Evolutionary conservation across 2,888 invertebrate genomes (phyloP), one percentile per base, ranked within the genome.

Genomic region (Pocota personata): DNA sequence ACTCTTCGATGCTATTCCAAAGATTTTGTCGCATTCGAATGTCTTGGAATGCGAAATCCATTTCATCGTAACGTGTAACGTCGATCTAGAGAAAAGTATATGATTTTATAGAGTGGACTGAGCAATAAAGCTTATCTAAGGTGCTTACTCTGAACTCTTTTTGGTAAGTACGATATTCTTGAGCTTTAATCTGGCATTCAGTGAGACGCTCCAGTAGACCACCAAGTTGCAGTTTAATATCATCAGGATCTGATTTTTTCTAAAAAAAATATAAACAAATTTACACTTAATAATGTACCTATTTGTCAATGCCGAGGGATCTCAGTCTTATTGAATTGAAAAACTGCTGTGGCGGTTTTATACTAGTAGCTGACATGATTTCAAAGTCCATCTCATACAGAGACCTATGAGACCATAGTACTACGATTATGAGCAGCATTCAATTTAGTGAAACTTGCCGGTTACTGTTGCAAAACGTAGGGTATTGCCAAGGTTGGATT

Each of bases 41-140:
- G 87, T 97, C 97, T 87, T 95, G 95, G 88, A 95, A 94, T 0
- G 96, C 95, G 90, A 96, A 95, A 67, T 97, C 97, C 87, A 98
- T 93, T 82, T 95, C 94, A 88, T 97, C 97, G 90, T 96, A 95
- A 89, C 97, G 94, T 0, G 97, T 96, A 14, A 97, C 95, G 89
- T 97, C 97, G 87, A 98, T 95, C 95, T 97, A 89, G 5, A 3
- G 14, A 6, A 14, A 32, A 89, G 87, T 16, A 87, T 76, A 69
- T 72, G 50, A 10, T 19, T 16, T 48, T 35, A 12, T 16, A n/a
- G 6, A 27, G 1, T 35, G 0, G 3, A 14, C 3, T 8, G 6
- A 19, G 5, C 2, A 7, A 48, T 5, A 0, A 40, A 37, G 8
- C 14, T 40, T n/a, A 10, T 16, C 0, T 8, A 19, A 12, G 1